Percentiles rank a stretch among this genome's conserved stretches.
Conservation (phyloP, 2,888 invertebrate genomes). For the Pasiphila rectangulata region DNA sequence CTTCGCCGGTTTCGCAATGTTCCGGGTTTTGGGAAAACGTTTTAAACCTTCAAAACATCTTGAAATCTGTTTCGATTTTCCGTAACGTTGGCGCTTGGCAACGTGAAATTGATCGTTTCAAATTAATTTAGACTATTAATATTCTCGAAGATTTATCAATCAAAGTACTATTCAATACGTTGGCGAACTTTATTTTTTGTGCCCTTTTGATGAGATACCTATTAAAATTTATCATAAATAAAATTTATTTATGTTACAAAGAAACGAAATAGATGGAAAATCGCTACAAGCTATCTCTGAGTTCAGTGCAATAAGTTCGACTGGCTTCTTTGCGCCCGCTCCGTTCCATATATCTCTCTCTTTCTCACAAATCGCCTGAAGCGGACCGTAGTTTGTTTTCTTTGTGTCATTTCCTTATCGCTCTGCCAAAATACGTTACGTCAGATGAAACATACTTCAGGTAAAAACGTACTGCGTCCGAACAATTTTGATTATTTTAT, state of each 20-base stretch:
- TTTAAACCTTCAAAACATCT: constrained; percentile 26
- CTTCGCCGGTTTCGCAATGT: constrained; percentile 32
- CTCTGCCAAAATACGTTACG: constrained; percentile 79
- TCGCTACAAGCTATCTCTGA: constrained; percentile 66
- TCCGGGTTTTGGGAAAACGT: constrained; percentile 28
- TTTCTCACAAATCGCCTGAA: constrained; percentile 68
- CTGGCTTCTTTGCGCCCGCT: constrained; percentile 43
- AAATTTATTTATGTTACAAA: too few relatives aligned
- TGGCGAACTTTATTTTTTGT: constrained; percentile 34
- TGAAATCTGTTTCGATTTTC: constrained; percentile 28
- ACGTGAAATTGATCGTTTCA: constrained; percentile 30
- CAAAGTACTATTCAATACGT: constrained; percentile 38
- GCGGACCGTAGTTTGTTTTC: constrained; percentile 78
- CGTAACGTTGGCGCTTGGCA: constrained; percentile 23
- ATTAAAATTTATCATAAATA: too few relatives aligned
- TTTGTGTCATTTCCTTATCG: constrained; percentile 81
- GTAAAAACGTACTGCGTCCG: constrained; percentile 60
- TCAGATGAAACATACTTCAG: constrained; percentile 76
- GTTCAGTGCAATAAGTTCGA: constrained; percentile 75
- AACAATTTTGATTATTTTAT: constrained; percentile 53
- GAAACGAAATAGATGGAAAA: constrained; percentile 62
- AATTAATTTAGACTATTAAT: constrained; percentile 34
- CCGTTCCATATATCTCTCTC: constrained; percentile 40
- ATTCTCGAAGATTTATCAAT: constrained; percentile 36
- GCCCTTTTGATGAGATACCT: too few relatives aligned